These are phyloP conservation scores for Drosophila saltans DNA, from an alignment of 1,140 invertebrate genomes.

Conservation along the genomic window DNA sequence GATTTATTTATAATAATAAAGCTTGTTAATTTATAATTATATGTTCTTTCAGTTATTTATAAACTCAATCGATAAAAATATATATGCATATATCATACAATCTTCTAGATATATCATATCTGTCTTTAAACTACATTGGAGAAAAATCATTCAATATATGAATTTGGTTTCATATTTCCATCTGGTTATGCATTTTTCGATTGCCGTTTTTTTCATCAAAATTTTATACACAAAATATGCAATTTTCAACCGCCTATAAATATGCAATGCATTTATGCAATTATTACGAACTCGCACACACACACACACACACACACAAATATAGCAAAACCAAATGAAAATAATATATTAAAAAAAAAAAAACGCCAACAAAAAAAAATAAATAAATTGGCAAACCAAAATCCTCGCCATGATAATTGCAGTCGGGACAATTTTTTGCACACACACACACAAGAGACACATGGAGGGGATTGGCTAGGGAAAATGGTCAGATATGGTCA, in stretches of 20 bases:
- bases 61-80: no score
- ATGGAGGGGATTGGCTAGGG: not conserved
- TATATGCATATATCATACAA: no score
- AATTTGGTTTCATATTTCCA: not conserved
- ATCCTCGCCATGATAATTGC: conserved; percentile 43
- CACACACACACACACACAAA: not conserved
- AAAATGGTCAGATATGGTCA: not conserved
- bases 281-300: conserved; percentile 41
- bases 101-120: no score
- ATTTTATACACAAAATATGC: conserved; percentile 25
- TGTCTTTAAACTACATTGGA: no score
- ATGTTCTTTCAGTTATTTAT: no score
- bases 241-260: conserved; percentile 52
- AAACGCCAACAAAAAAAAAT: conserved; percentile 23
- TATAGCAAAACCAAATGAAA: not conserved
- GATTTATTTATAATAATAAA: no score
- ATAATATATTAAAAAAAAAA: conserved; percentile 4
- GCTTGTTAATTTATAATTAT: no score
- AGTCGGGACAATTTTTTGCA: conserved; percentile 25
- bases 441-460: conserved; percentile 3
- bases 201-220: not conserved
- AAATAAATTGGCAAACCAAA: conserved; percentile 53
- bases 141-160: no score
- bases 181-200: not conserved
- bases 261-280: conserved; percentile 65